These are phyloP conservation scores for Drosophila nigromelanica DNA, from an alignment of 1,140 invertebrate species.

Conservation along the genomic window DNA sequence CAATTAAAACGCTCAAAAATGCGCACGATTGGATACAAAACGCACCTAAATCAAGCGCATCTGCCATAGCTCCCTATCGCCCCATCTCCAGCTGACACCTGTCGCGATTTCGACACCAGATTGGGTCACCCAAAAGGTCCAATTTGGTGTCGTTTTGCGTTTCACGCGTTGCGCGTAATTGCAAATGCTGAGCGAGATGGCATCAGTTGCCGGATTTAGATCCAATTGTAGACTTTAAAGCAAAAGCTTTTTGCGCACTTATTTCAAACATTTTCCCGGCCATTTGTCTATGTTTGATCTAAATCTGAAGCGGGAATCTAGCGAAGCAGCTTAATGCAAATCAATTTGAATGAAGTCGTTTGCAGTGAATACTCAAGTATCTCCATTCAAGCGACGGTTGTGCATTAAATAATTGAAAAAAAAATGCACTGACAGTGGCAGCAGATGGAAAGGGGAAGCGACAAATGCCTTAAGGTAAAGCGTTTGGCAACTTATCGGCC, in stretches of 20 bases:
- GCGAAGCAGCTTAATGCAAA: slow-evolving; percentile 42
- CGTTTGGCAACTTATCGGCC: slow-evolving; percentile 30
- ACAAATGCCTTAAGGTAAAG: slow-evolving; percentile 42
- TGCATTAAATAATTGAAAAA: slow-evolving; percentile 60
- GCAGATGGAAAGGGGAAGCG: not conserved
- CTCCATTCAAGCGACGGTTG: slow-evolving; percentile 15
- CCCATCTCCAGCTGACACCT: slow-evolving; percentile 61
- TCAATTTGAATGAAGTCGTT: slow-evolving; percentile 54
- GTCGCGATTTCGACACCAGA: slow-evolving; percentile 51
- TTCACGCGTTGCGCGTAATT: slow-evolving; percentile 37
- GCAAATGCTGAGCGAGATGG: slow-evolving; percentile 29
- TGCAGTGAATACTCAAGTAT: slow-evolving; percentile 26
- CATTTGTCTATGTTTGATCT: slow-evolving; percentile 59
- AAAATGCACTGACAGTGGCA: slow-evolving; percentile 48
- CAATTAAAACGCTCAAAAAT: slow-evolving; percentile 57
- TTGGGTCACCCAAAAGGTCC: slow-evolving; percentile 36
- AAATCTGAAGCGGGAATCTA: too few species aligned
- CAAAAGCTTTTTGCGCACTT: slow-evolving; percentile 47
- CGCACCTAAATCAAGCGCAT: slow-evolving; percentile 64
- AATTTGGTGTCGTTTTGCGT: slow-evolving; percentile 31
- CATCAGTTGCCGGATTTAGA: slow-evolving; percentile 9
- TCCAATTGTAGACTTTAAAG: slow-evolving; percentile 17
- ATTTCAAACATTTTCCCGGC: slow-evolving; percentile 18
- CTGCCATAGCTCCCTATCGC: slow-evolving; percentile 23
- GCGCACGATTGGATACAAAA: slow-evolving; percentile 29